Conservation (phyloP, 2,888 invertebrate species). For the Drosophila borealis region DNA sequence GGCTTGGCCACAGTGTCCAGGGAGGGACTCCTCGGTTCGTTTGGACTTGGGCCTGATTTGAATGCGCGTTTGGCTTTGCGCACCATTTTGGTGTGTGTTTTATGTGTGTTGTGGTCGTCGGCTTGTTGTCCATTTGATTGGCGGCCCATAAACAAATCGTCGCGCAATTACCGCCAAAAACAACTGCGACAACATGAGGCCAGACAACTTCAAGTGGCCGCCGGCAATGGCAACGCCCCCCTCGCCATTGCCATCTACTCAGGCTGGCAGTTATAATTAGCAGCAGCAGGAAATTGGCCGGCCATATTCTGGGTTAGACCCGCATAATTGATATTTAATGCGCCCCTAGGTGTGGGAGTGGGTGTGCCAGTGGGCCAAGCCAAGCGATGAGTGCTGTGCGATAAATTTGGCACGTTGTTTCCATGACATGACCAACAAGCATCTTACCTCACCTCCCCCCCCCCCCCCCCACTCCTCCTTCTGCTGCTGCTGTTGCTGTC, state of each 20-base stretch:
- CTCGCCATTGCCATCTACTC: slow-evolving; percentile 2
- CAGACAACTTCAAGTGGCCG: slow-evolving; percentile 44
- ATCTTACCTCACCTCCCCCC: slow-evolving; percentile 1
- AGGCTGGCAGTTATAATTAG: slow-evolving; percentile 55
- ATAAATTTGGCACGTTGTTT: slow-evolving; percentile 55
- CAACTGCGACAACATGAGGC: slow-evolving; percentile 52
- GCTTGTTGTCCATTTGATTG: slow-evolving; percentile 67
- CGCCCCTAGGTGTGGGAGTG: slow-evolving; percentile 22
- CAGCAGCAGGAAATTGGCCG: slow-evolving; percentile 63
- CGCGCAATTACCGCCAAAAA: slow-evolving; percentile 69
- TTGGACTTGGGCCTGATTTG: slow-evolving; percentile 57
- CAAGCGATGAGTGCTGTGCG: slow-evolving; percentile 35
- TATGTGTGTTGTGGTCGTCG: slow-evolving; percentile 35
- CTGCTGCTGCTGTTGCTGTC: slow-evolving; percentile 36
- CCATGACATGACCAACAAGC: slow-evolving; percentile 50
- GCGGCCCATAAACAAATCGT: slow-evolving; percentile 72
- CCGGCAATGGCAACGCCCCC: slow-evolving; percentile 39
- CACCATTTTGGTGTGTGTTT: slow-evolving; percentile 56
- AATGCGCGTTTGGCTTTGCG: slow-evolving; percentile 66
- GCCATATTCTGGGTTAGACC: slow-evolving; percentile 38
- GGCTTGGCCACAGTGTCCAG: slow-evolving; percentile 45
- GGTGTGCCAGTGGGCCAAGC: slow-evolving; percentile 26
- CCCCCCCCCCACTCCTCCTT: background rate
- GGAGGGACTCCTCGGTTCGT: slow-evolving; percentile 23
- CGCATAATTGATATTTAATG: slow-evolving; percentile 61